Evolutionary conservation across 2,888 invertebrate genomes (phyloP).

Genomic region (Gibbula magus): DNA sequence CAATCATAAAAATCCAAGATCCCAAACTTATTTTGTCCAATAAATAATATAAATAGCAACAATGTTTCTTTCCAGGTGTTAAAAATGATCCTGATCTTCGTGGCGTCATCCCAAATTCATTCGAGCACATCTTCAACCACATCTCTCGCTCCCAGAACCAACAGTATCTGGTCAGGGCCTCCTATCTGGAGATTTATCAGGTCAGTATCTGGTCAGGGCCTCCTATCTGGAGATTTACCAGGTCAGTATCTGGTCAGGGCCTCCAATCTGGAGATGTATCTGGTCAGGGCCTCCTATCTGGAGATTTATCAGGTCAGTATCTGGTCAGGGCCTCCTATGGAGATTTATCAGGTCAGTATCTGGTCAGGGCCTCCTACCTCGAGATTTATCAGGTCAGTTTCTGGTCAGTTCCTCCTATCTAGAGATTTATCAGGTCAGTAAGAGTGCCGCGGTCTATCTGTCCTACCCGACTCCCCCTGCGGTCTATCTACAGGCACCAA

Average conservation of each 20-base stretch:
- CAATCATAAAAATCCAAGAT: too few relatives aligned
- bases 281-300: constrained; percentile 96
- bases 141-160: constrained; percentile 93
- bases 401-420: too few relatives aligned
- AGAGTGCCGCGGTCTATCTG: too few relatives aligned
- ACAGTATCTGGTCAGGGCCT: constrained; percentile 95
- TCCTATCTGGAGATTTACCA: too few relatives aligned
- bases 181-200: constrained; percentile 98
- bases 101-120: constrained; percentile 96
- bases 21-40: neutral
- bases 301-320: constrained; percentile 94
- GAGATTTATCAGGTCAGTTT: constrained; percentile 94
- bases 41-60: neutral
- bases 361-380: too few relatives aligned
- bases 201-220: constrained; percentile 79
- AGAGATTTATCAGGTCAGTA: too few relatives aligned
- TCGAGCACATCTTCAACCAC: constrained; percentile 97
- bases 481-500: too few relatives aligned
- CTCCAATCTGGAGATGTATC: too few relatives aligned
- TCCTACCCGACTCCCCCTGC: too few relatives aligned
- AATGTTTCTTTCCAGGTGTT: constrained; percentile 77
- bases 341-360: too few relatives aligned
- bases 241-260: too few relatives aligned
- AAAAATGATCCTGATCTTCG: constrained; percentile 81
- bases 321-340: too few relatives aligned